phyloP scores from a whole-genome alignment of 2,113 vertebrate species.

The Condylura cristata region DNA sequence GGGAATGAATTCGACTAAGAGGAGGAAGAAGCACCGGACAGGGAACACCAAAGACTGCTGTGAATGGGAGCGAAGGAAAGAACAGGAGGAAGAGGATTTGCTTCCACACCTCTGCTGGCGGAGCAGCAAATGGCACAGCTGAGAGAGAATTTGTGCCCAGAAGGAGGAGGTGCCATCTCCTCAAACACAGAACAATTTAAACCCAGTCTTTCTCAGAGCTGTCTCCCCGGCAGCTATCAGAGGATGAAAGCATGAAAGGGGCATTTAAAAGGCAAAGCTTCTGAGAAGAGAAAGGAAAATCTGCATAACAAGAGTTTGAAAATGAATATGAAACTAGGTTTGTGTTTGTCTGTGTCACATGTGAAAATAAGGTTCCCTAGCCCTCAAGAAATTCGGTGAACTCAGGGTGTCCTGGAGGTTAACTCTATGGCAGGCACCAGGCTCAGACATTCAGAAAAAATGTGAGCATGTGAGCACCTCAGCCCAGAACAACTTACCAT shows the following conservation, averaged over 20 bases:
- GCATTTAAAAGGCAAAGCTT: background rate
- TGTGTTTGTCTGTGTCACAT: background rate
- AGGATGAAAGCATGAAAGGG: background rate
- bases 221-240: background rate
- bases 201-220: background rate
- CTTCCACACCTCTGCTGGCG: background rate
- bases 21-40: background rate
- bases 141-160: background rate
- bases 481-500: background rate
- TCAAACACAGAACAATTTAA: background rate
- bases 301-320: background rate
- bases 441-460: too few relatives aligned
- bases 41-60: background rate
- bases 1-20: conserved; percentile 30
- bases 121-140: background rate
- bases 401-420: background rate
- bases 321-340: conserved; percentile 37
- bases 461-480: background rate
- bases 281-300: background rate
- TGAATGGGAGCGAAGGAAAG: background rate
- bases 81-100: background rate
- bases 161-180: background rate
- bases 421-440: background rate
- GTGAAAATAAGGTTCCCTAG: background rate
- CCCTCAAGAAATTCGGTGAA: background rate